phyloP scores from a whole-genome alignment of 2,888 invertebrate genomes.

The Drosophila affinis region DNA sequence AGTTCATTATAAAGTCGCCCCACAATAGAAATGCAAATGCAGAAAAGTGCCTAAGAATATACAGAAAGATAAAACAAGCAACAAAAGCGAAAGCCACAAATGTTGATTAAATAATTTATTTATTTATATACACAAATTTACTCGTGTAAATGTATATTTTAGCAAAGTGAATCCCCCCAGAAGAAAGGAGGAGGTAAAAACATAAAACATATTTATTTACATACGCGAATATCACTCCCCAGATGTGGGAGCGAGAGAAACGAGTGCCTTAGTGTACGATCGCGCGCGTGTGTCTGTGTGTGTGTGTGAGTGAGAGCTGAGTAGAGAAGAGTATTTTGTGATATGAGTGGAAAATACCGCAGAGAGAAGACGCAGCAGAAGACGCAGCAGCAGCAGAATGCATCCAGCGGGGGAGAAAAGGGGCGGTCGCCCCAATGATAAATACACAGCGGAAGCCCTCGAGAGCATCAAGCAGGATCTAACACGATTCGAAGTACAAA shows the following conservation, averaged over 20 bases:
- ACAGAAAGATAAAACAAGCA: neutral
- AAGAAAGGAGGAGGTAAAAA: conserved; percentile 1
- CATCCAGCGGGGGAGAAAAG: conserved; percentile 85
- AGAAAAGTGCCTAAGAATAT: conserved; percentile 38
- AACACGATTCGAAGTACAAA: conserved; percentile 83
- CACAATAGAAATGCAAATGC: conserved; percentile 38
- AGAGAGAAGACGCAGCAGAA: conserved; percentile 67
- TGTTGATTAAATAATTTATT: conserved; percentile 8
- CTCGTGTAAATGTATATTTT: conserved; percentile 10
- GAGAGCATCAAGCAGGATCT: conserved; percentile 84
- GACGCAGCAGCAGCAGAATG: conserved; percentile 68
- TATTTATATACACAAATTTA: neutral
- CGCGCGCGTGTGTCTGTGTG: conserved; percentile 37
- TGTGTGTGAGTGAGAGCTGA: conserved; percentile 38
- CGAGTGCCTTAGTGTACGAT: neutral
- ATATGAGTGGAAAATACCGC: conserved; percentile 84
- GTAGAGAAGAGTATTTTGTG: conserved; percentile 61
- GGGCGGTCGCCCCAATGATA: conserved; percentile 84
- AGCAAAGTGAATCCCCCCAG: conserved; percentile 21
- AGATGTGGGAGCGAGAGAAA: conserved; percentile 10
- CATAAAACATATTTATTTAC: conserved; percentile 50
- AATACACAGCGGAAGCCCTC: conserved; percentile 84
- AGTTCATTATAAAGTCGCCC: conserved; percentile 49
- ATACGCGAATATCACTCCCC: conserved; percentile 32
- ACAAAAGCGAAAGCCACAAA: conserved; percentile 1